Base-by-base conservation (phyloP, 1,140 invertebrate genomes). In the Sipha flava region DNA sequence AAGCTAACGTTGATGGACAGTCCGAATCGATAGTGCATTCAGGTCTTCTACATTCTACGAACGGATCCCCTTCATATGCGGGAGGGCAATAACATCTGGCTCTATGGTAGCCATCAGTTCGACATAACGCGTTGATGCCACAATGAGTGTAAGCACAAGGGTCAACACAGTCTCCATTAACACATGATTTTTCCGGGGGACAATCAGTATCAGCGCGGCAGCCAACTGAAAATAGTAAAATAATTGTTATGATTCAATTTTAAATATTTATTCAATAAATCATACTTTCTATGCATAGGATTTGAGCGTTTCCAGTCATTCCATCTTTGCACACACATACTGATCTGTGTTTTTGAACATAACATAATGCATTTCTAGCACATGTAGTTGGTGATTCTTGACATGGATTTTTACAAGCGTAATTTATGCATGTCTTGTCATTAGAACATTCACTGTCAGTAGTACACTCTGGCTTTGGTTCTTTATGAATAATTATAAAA, bases 191-290 rank as follows among this genome's bases (percentile, higher is more conserved):
- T 47, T 90, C 90, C 31, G 91, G 87, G 5, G 92, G 89, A 85
- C 95, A 97, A 79, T 96, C 94, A 37, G 90, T 90, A 84, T 96
- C 93, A 79, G 90, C 90, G 81, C 93, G 89, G 84, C 95, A 97
- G 83, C 95, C 94, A 82, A 95, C 90, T 93, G 84, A 37, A 87
- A 23, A 47, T 21, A 47, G 2, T 3, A 64, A 29, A 9, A 64
- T 23, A 34, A 62, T 43, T 37, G 5, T 4, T 9, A 40, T 54
- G 14, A 54, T 54, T 77, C 37, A 12, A 6, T 18, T 4, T n/a
- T 4, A 31, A 64, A 3, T 0, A 21, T 37, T 21, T 37, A 16
- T 26, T 52, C 5, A 37, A 43, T 3, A 12, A n/a, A 59, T 85
- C 87, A 84, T 88, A 92, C 91, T 90, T 86, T 92, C 89, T 82